Percentiles rank a stretch among this genome's conserved stretches.
These are phyloP conservation scores for Dromiciops gliroides DNA, from an alignment of 2,113 vertebrate species.

Conservation along the genomic window DNA sequence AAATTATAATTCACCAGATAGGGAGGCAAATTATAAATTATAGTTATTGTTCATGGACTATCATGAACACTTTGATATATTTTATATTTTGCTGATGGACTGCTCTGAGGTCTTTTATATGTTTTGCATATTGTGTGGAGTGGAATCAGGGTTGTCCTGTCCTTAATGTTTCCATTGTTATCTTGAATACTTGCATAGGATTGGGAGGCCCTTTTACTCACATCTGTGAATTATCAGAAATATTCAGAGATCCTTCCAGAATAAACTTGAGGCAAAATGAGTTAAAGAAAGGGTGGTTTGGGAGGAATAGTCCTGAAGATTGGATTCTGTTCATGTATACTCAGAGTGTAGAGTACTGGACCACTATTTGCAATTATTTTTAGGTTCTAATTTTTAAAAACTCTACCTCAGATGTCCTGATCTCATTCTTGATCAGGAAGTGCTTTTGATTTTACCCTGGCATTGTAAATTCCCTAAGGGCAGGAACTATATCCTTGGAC, in stretches of 20 bases:
- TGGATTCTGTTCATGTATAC: neutral
- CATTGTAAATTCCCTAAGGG: too few species aligned
- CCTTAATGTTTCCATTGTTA: neutral
- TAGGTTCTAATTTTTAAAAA: neutral
- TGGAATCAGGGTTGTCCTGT: neutral
- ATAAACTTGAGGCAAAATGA: neutral
- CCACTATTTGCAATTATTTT: neutral
- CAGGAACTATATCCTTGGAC: too few species aligned
- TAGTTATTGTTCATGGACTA: neutral
- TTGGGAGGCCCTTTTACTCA: neutral
- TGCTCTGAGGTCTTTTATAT: neutral
- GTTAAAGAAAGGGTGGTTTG: neutral
- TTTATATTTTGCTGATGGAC: neutral
- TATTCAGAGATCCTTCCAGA: neutral
- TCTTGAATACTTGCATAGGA: neutral
- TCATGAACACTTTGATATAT: neutral
- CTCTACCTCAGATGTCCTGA: neutral
- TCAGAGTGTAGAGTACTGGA: neutral
- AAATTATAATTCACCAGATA: neutral
- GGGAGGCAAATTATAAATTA: neutral
- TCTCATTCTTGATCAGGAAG: neutral
- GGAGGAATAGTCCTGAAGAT: neutral
- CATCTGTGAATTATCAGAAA: neutral
- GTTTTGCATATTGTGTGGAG: neutral
- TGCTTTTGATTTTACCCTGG: neutral